Evolutionary conservation across 2,888 invertebrate species (phyloP), one percentile per base, ranked within the genome.

Genomic region (Drosophila neotestacea): DNA sequence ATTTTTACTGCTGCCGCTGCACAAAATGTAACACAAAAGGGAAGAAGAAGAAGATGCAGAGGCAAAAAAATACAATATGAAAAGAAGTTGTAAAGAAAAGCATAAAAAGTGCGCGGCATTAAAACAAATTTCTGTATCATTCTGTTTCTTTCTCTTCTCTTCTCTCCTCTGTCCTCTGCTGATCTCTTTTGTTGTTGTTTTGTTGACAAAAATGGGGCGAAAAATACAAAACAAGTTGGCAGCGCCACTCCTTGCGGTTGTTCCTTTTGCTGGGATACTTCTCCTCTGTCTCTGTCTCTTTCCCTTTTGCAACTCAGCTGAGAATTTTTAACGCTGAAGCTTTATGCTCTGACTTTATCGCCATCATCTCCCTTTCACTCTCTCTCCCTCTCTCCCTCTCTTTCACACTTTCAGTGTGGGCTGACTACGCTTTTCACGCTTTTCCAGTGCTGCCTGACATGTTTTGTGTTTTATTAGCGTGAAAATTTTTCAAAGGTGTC

Each of bases 391-490:
- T 16, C 50, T 55, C 36, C 32, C 55, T 39, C 34, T 28, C 22
- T 13, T n/a, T 48, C 54, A 46, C 11, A 7, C 32, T 34, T 11
- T 46, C 16, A 32, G 7, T 16, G 42, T 64, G 63, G 46, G 46
- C 56, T 60, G 62, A 60, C 62, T 47, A 63, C 64, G 72, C 65
- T 70, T 73, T 67, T 83, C 81, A 73, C 85, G 75, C 81, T 73
- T 63, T 71, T 59, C 58, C 76, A 66, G 66, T 50, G 73, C 60
- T 73, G 68, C 62, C 81, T 81, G 87, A 70, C 85, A 85, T 87
- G 87, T 79, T 87, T 84, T 82, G 77, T 85, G 80, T 84, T 84
- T 87, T 84, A 84, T 84, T 87, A 79, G 87, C 83, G 83, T 87
- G 87, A 87, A 85, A 69, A 85, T 82, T 82, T 85, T 85, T 68